Evolutionary conservation across 2,797 vertebrate genomes (phyloP).

Genomic region (Spondyliosoma cantharus): DNA sequence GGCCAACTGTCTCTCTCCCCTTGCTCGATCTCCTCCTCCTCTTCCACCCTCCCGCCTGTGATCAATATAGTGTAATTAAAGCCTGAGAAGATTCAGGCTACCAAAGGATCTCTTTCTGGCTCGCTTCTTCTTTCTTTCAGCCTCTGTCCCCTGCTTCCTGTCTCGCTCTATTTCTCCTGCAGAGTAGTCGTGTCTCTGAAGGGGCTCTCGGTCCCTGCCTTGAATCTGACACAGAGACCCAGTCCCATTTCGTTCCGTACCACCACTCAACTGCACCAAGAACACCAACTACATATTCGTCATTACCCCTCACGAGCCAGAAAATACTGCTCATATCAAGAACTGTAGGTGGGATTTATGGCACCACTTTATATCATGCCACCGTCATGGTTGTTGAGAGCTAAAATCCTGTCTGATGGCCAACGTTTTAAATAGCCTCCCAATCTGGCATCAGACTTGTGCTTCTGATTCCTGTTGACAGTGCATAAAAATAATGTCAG

Average conservation of each 20-base stretch:
- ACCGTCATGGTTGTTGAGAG: background rate
- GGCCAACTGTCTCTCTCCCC: constrained; percentile 39
- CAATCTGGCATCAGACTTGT: constrained; percentile 5
- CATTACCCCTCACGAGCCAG: constrained; percentile 10
- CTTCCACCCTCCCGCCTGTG: constrained; percentile 51
- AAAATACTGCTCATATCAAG: constrained; percentile 8
- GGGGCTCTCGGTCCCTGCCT: constrained; percentile 43
- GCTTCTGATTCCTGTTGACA: background rate
- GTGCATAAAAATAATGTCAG: background rate
- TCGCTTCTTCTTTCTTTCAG: constrained; percentile 21
- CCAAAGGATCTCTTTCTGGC: constrained; percentile 68
- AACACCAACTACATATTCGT: constrained; percentile 21
- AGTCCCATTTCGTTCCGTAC: constrained; percentile 16
- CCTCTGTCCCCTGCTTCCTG: constrained; percentile 29
- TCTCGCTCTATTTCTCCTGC: constrained; percentile 55
- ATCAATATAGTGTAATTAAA: constrained; percentile 87
- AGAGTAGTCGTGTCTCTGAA: constrained; percentile 39
- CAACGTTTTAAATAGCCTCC: constrained; percentile 27
- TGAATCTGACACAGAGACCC: constrained; percentile 60
- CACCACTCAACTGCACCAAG: constrained; percentile 7
- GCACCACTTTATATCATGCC: background rate
- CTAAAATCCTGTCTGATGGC: constrained; percentile 7
- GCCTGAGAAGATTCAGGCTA: constrained; percentile 72
- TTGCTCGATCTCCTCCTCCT: background rate
- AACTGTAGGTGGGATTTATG: constrained; percentile 19